phyloP scores from a whole-genome alignment of 23 tunicate species.

The Trididemnum miniatum region DNA sequence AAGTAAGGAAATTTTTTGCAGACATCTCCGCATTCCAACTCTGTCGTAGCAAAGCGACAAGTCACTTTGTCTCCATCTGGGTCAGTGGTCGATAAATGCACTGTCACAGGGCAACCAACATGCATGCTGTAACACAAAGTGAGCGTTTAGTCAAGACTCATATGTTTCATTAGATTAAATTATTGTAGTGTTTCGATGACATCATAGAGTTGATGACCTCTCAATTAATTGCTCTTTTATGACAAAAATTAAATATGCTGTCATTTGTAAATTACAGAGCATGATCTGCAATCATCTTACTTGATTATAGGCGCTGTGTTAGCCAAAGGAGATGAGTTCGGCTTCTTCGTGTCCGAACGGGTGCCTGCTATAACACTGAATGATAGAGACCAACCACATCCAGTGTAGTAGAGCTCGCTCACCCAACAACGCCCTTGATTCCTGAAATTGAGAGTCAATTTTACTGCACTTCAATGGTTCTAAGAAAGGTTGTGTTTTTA shows the following conservation, averaged over 20 bases:
- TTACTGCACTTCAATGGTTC: too few relatives aligned
- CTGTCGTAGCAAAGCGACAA: conserved; percentile 45
- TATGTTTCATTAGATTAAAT: too few relatives aligned
- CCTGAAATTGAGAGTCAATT: too few relatives aligned
- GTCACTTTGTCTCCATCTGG: conserved; percentile 49
- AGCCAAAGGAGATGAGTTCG: conserved; percentile 73
- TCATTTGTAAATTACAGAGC: too few relatives aligned
- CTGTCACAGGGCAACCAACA: conserved; percentile 65
- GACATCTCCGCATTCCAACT: conserved; percentile 53
- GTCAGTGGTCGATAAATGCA: conserved; percentile 58
- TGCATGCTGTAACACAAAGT: conserved; percentile 55
- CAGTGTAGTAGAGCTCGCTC: conserved; percentile 25
- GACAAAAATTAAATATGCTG: too few relatives aligned
- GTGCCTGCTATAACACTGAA: conserved; percentile 30
- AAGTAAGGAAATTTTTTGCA: conserved; percentile 47
- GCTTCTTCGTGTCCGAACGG: conserved; percentile 63
- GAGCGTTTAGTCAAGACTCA: neutral
- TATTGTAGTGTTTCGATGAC: neutral
- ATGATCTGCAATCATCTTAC: too few relatives aligned
- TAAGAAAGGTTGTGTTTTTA: too few relatives aligned
- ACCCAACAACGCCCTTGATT: conserved; percentile 71
- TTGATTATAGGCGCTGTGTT: conserved; percentile 40
- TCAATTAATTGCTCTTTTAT: too few relatives aligned
- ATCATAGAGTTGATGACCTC: too few relatives aligned
- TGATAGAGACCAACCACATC: conserved; percentile 60